Conservation (phyloP, 2,113 vertebrate species). For the Brachyhypopomus gauderio region DNA sequence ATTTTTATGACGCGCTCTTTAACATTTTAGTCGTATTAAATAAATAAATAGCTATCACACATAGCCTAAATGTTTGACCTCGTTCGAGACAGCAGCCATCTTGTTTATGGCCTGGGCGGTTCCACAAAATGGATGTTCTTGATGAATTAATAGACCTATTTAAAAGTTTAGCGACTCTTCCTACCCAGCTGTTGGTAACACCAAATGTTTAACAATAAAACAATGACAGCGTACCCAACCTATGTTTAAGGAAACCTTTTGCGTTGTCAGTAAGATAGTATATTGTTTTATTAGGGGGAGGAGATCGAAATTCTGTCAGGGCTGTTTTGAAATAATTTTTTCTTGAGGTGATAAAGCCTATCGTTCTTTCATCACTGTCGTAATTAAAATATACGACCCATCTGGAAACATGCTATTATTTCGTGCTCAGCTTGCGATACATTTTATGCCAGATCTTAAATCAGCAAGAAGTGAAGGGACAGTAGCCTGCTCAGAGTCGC, state of each 20-base stretch:
- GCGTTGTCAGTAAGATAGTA: neutral
- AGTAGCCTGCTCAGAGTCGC: too few relatives aligned
- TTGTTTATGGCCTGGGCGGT: slow-evolving; percentile 49
- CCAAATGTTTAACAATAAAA: slow-evolving; percentile 35
- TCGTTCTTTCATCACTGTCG: neutral
- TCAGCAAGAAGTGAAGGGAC: too few relatives aligned
- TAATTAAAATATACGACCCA: neutral
- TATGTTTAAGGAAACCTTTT: slow-evolving; percentile 39
- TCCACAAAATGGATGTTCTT: slow-evolving; percentile 58
- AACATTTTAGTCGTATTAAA: too few relatives aligned
- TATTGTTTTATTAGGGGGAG: slow-evolving; percentile 42
- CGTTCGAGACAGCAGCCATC: slow-evolving; percentile 46
- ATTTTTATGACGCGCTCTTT: too few relatives aligned
- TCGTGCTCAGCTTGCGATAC: too few relatives aligned
- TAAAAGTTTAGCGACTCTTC: neutral
- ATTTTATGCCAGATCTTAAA: too few relatives aligned
- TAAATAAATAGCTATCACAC: too few relatives aligned
- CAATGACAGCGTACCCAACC: neutral
- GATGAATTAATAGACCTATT: neutral
- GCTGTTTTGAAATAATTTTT: neutral
- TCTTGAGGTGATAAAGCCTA: neutral
- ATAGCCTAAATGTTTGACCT: neutral
- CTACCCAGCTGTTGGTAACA: neutral
- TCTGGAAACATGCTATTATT: neutral
- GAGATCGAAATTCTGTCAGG: neutral